These are phyloP conservation scores for Hyposmocoma kahamanoa DNA, from an alignment of 1,140 invertebrate species.

Conservation along the genomic window DNA sequence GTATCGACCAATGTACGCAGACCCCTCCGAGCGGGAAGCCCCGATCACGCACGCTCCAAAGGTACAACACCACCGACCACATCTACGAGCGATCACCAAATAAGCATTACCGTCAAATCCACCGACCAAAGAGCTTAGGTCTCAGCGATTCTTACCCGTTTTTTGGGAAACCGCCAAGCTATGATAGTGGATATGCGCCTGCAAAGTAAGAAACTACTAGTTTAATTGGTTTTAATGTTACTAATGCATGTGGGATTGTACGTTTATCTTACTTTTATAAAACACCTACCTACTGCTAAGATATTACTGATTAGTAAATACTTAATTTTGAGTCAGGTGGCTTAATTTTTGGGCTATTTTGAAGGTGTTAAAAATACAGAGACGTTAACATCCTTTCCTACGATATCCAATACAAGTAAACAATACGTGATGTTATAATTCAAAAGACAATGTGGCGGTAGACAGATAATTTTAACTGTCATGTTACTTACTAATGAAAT, in stretches of 20 bases:
- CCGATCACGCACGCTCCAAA: constrained; percentile 49
- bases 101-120: constrained; percentile 33
- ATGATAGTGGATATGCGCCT: constrained; percentile 45
- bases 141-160: constrained; percentile 48
- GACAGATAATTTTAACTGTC: too few relatives aligned
- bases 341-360: too few relatives aligned
- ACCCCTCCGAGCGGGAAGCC: constrained; percentile 52
- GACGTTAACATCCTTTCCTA: too few relatives aligned
- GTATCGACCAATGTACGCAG: constrained; percentile 61
- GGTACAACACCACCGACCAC: constrained; percentile 63
- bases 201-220: constrained; percentile 45
- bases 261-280: too few relatives aligned
- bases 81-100: constrained; percentile 47
- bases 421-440: too few relatives aligned
- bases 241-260: not conserved
- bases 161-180: constrained; percentile 51
- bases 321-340: too few relatives aligned
- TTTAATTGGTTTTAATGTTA: not conserved
- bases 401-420: too few relatives aligned
- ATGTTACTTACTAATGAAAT: too few relatives aligned
- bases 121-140: constrained; percentile 46
- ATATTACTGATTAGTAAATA: too few relatives aligned
- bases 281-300: too few relatives aligned
- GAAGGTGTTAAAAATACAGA: too few relatives aligned
- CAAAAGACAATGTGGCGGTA: too few relatives aligned